Conservation (phyloP, 2,888 invertebrate genomes). For the Tricholauxania praeusta region DNA sequence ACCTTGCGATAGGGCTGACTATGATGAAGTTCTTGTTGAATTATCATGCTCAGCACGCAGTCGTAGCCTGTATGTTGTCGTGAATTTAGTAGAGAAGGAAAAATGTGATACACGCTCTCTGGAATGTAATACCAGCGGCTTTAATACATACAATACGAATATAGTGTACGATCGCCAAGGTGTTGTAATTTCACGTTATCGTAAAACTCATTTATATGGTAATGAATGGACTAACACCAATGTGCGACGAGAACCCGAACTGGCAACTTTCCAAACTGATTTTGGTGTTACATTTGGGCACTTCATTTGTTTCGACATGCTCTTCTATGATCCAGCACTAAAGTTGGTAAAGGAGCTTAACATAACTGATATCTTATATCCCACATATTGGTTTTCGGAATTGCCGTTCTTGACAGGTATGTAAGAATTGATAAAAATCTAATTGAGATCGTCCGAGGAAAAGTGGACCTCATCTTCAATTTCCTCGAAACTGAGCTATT, state of each 20-base stretch:
- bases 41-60: conserved; percentile 73
- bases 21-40: conserved; percentile 53
- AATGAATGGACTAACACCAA: conserved; percentile 70
- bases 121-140: conserved; percentile 49
- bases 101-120: conserved; percentile 27
- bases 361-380: conserved; percentile 66
- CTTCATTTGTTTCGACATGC: conserved; percentile 86
- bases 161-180: conserved; percentile 83
- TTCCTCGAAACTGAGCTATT: too few species aligned
- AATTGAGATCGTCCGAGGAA: too few species aligned
- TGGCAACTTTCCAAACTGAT: conserved; percentile 78
- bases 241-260: conserved; percentile 68
- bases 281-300: conserved; percentile 84
- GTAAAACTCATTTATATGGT: conserved; percentile 65
- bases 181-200: conserved; percentile 72
- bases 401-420: conserved; percentile 73
- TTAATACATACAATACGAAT: conserved; percentile 78
- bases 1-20: conserved; percentile 58
- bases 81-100: conserved; percentile 71
- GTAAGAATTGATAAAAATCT: conserved; percentile 2
- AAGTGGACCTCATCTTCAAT: too few species aligned
- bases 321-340: conserved; percentile 79
- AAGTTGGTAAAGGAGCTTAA: conserved; percentile 60
- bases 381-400: conserved; percentile 86
- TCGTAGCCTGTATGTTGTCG: conserved; percentile 70